Base-by-base conservation (phyloP, 2,888 invertebrate species). In the Harpalus rufipes region DNA sequence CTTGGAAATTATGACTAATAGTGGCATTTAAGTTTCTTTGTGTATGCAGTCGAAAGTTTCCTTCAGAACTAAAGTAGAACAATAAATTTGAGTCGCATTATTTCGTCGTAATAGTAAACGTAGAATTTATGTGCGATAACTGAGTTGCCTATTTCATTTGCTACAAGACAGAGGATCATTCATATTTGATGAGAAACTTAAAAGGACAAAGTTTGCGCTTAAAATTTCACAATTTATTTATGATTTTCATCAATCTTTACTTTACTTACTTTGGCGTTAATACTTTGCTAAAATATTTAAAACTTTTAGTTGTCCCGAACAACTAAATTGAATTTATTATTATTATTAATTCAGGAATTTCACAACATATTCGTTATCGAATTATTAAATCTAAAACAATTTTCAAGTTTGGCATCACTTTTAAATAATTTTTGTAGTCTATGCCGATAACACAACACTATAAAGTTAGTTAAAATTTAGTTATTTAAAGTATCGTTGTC, bases 131-230 rank as follows among this genome's bases (percentile, higher is more conserved):
- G 18, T 4, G 12, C 61, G 61, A 63, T 63, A 63, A 18, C 63
- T 63, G 59, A 63, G 63, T 63, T 63, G 63, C 63, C 12, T 63
- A 21, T 63, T 63, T 63, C 21, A 63, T 63, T 21, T 63, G 63
- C 63, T 63, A 12, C 21, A 63, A 63, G 63, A 63, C 18, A 21
- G 63, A 21, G 21, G 21, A 63, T 18, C 63, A 63, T 63, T 63
- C 63, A 63, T 63, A 21, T 63, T 63, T 63, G 25, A 63, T 63
- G 21, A 6, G 21, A 25, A 21, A 18, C 63, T 63, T 63, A 63
- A 10, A 61, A 63, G 8, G 63, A 63, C 63, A 21, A 63, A 63
- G 21, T 63, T 63, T 21, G 12, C 63, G 18, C 63, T 63, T 63
- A 63, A 61, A 61, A 21, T 63, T 21, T 25, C 18, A 21, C 21